phyloP scores from a whole-genome alignment of 2,888 invertebrate species.

The Melangyna quadrimaculata region DNA sequence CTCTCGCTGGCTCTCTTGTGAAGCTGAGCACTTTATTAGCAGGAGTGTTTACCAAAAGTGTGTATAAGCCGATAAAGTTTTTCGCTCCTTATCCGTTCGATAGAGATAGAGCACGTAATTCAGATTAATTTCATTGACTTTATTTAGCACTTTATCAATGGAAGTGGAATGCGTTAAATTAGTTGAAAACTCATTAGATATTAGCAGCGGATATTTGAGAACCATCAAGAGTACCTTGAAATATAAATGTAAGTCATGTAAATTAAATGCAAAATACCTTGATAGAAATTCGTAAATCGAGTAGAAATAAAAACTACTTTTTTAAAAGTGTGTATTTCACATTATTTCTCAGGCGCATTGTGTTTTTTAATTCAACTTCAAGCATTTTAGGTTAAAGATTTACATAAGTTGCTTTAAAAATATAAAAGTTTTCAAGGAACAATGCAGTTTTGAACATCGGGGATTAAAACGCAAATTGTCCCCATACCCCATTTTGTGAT shows the following conservation, averaged over 20 bases:
- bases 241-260: neutral
- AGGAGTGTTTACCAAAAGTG: constrained; percentile 42
- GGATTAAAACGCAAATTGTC: neutral
- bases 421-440: neutral
- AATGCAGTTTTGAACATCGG: neutral
- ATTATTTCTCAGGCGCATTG: neutral
- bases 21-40: constrained; percentile 41
- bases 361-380: neutral
- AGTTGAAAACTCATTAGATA: constrained; percentile 27
- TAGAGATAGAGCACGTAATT: constrained; percentile 35
- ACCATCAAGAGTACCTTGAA: neutral
- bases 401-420: neutral
- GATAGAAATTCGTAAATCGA: neutral
- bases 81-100: neutral
- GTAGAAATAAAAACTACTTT: neutral
- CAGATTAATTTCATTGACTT: constrained; percentile 55
- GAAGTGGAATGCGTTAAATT: constrained; percentile 53
- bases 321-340: neutral
- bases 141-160: constrained; percentile 35
- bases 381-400: neutral
- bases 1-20: neutral
- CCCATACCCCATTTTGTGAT: neutral
- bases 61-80: constrained; percentile 41
- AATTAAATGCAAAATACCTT: neutral
- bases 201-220: neutral